phyloP scores from a whole-genome alignment of 2,888 invertebrate genomes.

The Cephus nigrinus region DNA sequence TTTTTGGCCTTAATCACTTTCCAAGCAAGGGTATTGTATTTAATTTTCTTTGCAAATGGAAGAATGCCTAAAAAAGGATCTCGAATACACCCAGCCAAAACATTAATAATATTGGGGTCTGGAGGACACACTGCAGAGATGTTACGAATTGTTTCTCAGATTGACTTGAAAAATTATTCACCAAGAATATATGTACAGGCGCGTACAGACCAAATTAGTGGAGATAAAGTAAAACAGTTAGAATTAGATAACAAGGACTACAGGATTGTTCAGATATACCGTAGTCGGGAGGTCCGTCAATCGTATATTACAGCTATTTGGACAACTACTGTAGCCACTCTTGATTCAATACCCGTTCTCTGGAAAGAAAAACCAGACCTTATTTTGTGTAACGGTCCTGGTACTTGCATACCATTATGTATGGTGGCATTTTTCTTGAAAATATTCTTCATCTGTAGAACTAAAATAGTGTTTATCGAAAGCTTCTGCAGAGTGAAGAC shows the following conservation, averaged over 20 bases:
- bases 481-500: conserved; percentile 93
- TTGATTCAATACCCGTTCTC: conserved; percentile 77
- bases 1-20: conserved; percentile 13
- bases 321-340: conserved; percentile 80
- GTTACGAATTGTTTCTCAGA: conserved; percentile 75
- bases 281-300: conserved; percentile 90
- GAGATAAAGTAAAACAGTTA: conserved; percentile 72
- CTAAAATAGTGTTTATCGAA: conserved; percentile 90
- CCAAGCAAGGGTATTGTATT: conserved; percentile 38
- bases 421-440: conserved; percentile 80
- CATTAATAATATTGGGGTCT: conserved; percentile 78
- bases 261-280: conserved; percentile 75
- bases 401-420: conserved; percentile 95
- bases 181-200: conserved; percentile 86
- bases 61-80: conserved; percentile 19
- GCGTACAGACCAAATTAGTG: conserved; percentile 81
- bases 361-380: conserved; percentile 80
- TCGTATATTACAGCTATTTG: conserved; percentile 82
- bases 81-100: conserved; percentile 47
- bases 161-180: conserved; percentile 74
- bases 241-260: conserved; percentile 66
- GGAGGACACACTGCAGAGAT: conserved; percentile 98
- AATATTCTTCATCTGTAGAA: conserved; percentile 74
- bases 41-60: conserved; percentile 36
- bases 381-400: conserved; percentile 94